A percentile compares a stretch with the other conserved stretches of the same genome.
phyloP scores from a whole-genome alignment of 2,113 vertebrate genomes.

The Muntiacus muntjak region DNA sequence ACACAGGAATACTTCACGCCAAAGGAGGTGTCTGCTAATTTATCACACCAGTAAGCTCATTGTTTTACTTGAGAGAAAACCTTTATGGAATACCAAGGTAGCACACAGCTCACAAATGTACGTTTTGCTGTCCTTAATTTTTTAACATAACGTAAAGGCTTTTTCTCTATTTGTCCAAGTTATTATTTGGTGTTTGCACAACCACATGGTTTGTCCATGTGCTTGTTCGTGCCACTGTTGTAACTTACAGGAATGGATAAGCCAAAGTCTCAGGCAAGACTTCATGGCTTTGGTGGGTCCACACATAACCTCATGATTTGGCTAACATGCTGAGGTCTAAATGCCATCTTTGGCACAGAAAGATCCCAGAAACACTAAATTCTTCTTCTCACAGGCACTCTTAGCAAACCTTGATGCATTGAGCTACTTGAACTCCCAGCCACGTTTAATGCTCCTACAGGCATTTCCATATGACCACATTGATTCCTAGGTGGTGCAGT shows the following conservation, averaged over 20 bases:
- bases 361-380: background rate
- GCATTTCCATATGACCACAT: background rate
- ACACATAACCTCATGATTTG: background rate
- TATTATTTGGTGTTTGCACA: background rate
- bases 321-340: background rate
- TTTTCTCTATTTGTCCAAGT: background rate
- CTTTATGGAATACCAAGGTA: conserved; percentile 38
- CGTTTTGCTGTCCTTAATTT: background rate
- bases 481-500: background rate
- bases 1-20: background rate
- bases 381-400: background rate
- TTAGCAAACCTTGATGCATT: background rate
- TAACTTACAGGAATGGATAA: background rate
- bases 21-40: conserved; percentile 55
- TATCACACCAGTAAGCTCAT: conserved; percentile 39
- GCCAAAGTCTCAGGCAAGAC: background rate
- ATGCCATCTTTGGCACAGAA: background rate
- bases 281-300: background rate
- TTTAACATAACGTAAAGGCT: background rate
- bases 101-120: background rate
- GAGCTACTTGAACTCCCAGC: background rate
- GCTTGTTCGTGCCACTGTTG: background rate
- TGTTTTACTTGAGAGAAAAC: conserved; percentile 51
- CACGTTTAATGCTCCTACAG: background rate
- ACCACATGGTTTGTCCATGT: background rate